phyloP scores from a whole-genome alignment of 2,888 invertebrate species.

The Poecilus cupreus region DNA sequence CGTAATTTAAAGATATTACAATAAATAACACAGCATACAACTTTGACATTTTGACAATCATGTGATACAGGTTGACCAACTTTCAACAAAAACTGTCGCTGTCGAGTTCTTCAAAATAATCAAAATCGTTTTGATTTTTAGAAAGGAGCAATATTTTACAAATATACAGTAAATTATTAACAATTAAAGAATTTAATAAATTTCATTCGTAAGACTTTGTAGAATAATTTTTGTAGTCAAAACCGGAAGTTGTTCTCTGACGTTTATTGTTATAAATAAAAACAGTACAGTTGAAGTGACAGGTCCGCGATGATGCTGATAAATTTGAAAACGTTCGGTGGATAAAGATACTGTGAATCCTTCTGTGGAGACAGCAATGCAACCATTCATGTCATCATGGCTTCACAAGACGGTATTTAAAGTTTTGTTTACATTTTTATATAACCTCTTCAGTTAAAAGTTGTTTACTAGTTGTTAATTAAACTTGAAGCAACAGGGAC shows the following conservation, averaged over 20 bases:
- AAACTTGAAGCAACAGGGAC: neutral
- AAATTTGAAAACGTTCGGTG: conserved; percentile 22
- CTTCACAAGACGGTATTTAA: conserved; percentile 62
- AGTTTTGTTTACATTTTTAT: conserved; percentile 50
- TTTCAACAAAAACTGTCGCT: neutral
- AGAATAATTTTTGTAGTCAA: neutral
- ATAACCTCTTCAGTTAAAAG: neutral
- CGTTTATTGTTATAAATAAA: conserved; percentile 38
- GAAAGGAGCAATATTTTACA: neutral
- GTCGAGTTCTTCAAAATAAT: too few relatives aligned
- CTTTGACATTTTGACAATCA: conserved; percentile 49
- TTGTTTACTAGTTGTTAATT: too few relatives aligned
- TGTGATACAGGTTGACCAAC: neutral
- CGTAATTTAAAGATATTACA: neutral
- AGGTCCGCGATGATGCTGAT: conserved; percentile 1
- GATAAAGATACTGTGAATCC: neutral
- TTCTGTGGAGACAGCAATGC: conserved; percentile 60
- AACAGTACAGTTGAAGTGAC: conserved; percentile 25
- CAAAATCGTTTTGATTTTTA: too few relatives aligned
- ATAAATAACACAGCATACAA: conserved; percentile 32
- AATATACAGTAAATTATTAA: neutral
- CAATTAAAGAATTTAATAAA: too few relatives aligned
- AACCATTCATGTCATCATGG: conserved; percentile 61
- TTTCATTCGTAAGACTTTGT: neutral
- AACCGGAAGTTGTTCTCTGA: conserved; percentile 25